phyloP scores from a whole-genome alignment of 2,797 vertebrate genomes.

The Malurus leucopterus region DNA sequence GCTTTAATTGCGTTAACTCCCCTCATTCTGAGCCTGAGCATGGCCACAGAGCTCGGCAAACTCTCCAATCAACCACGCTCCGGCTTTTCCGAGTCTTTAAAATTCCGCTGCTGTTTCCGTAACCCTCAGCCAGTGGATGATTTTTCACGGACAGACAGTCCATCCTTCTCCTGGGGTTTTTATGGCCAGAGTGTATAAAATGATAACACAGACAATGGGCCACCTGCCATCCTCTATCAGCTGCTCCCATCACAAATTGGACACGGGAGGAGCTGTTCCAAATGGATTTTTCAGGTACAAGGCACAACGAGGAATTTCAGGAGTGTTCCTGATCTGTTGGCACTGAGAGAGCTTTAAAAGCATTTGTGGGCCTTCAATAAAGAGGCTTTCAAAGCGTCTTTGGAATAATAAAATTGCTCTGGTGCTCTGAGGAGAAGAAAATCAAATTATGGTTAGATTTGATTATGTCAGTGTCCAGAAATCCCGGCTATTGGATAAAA shows the following conservation, averaged over 20 bases:
- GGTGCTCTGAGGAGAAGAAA: background rate
- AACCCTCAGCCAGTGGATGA: slow-evolving; percentile 64
- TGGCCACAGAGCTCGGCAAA: slow-evolving; percentile 7
- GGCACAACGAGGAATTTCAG: slow-evolving; percentile 33
- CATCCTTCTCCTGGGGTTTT: slow-evolving; percentile 67
- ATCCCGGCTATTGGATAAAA: background rate
- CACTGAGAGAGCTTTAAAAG: background rate
- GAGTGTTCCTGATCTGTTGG: slow-evolving; percentile 28
- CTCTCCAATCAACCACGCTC: background rate
- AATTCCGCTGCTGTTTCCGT: slow-evolving; percentile 66
- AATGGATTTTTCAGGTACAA: slow-evolving; percentile 56
- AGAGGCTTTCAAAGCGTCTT: background rate
- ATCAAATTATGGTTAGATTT: background rate
- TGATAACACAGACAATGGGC: slow-evolving; percentile 68
- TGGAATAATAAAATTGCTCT: background rate
- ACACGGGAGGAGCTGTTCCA: slow-evolving; percentile 25
- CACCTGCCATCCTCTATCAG: slow-evolving; percentile 63
- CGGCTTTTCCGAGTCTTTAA: slow-evolving; percentile 64
- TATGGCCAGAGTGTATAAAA: slow-evolving; percentile 70
- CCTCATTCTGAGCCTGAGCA: slow-evolving; percentile 12
- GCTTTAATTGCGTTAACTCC: slow-evolving; percentile 53
- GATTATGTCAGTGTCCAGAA: background rate
- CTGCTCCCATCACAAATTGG: background rate
- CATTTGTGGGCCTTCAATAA: slow-evolving; percentile 50
- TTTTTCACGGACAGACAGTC: slow-evolving; percentile 67